Evolutionary conservation across 2,888 invertebrate species (phyloP), one percentile per base, ranked within the genome.

Genomic region (Epinotia nisella): DNA sequence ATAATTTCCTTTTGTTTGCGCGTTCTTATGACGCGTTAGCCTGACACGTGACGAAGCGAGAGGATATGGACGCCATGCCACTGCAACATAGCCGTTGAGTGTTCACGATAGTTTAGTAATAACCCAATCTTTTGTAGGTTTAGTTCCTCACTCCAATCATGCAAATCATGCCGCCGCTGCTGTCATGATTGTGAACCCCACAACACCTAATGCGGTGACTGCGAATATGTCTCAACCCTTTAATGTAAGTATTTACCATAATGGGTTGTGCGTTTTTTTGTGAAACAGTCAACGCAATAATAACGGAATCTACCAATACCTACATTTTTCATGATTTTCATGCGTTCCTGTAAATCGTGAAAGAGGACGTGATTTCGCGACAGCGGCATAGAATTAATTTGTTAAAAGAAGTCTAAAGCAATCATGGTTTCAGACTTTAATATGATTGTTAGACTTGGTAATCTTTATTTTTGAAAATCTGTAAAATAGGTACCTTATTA

Each of bases 121-220:
- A 2, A 49, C 45, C 49, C 62, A 24, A 51, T 72, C 29, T 61
- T 68, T 81, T 83, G 19, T 78, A 91, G 94, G 93, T 74, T 79
- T 93, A 81, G 91, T 87, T 79, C 90, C 93, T 21, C 94, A 94
- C 78, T 88, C 93, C n/a, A 93, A 92, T 78, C 94, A 94, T 86
- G 88, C 90, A 17, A 93, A 92, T 78, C 94, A 94, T 86, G 88
- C 91, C 69, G 91, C 94, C 56, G 93, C 94, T 75, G 94, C 94
- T 85, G 93, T 94, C 67, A 94, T 94, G 94, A 93, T 94, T 78
- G 94, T 94, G 0, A 94, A 94, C 76, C 94, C 94, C 19, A 94
- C 94, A 53, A 94, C 94, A 73, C 94, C 94, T 62, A 94, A 93
- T 81, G 90, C 94, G 75, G 86, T 90, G 56, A 85, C 90, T 70